A percentile compares a stretch with the other conserved stretches of the same genome.
Evolutionary conservation across 2,113 vertebrate genomes (phyloP).

Genomic region (Phalacrocorax aristotelis): DNA sequence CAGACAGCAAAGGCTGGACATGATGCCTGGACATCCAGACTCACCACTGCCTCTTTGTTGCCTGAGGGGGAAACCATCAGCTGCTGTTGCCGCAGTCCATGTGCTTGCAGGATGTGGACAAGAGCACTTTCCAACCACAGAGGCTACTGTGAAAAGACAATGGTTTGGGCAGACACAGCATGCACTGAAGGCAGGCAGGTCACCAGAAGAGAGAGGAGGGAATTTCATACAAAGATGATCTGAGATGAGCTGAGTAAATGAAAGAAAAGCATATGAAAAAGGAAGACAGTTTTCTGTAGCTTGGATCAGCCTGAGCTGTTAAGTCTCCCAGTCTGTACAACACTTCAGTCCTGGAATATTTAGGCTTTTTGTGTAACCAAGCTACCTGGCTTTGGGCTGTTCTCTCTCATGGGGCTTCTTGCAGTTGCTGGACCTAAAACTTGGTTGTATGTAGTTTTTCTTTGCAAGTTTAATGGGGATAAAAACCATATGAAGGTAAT

Average conservation of each 20-base stretch:
- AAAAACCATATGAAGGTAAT: not conserved
- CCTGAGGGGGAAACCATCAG: not conserved
- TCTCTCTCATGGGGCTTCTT: not conserved
- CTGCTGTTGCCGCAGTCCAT: not conserved
- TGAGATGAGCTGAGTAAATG: not conserved
- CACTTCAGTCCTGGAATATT: not conserved
- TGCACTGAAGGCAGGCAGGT: not conserved
- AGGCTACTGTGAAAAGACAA: not conserved
- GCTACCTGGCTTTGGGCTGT: not conserved
- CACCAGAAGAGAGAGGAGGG: not conserved
- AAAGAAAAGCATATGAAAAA: not conserved
- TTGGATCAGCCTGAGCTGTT: not conserved
- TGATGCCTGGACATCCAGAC: not conserved
- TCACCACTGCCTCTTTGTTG: not conserved
- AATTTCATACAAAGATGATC: not conserved
- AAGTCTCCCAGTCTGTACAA: not conserved
- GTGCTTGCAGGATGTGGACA: not conserved
- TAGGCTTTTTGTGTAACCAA: not conserved
- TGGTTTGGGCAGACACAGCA: not conserved
- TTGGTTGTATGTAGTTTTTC: not conserved
- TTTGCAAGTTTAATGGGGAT: not conserved
- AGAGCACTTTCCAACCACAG: not conserved
- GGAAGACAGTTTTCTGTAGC: not conserved
- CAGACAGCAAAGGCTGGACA: not conserved
- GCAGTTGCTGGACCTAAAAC: not conserved